These are phyloP conservation scores for Aphelenchoides fujianensis DNA, from an alignment of 1,140 invertebrate genomes.

Conservation along the genomic window DNA sequence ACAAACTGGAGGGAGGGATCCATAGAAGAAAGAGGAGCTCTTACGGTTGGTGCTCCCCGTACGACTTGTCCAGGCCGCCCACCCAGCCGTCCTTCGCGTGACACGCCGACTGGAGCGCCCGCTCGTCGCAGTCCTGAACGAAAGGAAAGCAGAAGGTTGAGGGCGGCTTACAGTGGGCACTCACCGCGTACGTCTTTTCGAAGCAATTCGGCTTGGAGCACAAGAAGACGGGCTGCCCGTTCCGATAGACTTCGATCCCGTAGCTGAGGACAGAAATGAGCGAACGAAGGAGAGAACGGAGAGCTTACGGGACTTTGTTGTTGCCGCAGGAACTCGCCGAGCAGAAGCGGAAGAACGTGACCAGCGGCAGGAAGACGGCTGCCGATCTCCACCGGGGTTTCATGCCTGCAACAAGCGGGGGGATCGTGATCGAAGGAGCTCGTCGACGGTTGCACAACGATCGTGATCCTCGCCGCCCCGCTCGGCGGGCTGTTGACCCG, in stretches of 20 bases:
- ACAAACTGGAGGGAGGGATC: no score
- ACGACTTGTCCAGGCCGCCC: constrained; percentile 53
- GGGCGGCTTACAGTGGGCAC: constrained; percentile 4
- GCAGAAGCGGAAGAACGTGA: neutral
- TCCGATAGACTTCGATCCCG: constrained; percentile 52
- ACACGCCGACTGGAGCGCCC: constrained; percentile 44
- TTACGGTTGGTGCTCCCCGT: constrained; percentile 52
- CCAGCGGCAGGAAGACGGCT: no score
- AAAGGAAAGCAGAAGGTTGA: constrained; percentile 22
- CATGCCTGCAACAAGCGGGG: no score
- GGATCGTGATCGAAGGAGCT: no score
- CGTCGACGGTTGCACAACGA: no score
- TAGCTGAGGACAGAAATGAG: constrained; percentile 15
- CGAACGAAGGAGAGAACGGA: no score
- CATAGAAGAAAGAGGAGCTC: constrained; percentile 35
- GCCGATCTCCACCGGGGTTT: no score
- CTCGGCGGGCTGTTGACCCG: no score
- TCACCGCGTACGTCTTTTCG: constrained; percentile 57
- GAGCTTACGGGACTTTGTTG: constrained; percentile 40
- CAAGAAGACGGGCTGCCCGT: constrained; percentile 51
- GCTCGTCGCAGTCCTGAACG: constrained; percentile 56
- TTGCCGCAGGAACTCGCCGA: constrained; percentile 31
- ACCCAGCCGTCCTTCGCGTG: constrained; percentile 51
- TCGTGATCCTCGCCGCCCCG: no score
- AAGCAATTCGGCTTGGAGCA: constrained; percentile 58